A percentile compares a stretch with the other conserved stretches of the same genome.
These are phyloP conservation scores for Anguilla japonica DNA, from an alignment of 2,113 vertebrate species.

Conservation along the genomic window DNA sequence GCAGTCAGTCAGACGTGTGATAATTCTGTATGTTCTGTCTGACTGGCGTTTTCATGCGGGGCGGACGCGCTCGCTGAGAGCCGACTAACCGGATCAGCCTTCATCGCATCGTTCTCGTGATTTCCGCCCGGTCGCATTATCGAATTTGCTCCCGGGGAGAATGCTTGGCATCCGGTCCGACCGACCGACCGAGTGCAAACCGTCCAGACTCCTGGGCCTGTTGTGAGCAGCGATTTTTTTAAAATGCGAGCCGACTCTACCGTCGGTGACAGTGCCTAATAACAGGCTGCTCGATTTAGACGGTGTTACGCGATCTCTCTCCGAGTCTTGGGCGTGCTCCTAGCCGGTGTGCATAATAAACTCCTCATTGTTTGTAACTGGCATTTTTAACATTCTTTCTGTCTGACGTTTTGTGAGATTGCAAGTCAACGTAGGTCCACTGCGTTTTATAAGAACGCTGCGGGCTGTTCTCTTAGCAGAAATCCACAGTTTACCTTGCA, in stretches of 20 bases:
- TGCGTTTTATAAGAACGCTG: background rate
- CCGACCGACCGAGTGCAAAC: background rate
- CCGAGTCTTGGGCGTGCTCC: background rate
- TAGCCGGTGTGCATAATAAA: background rate
- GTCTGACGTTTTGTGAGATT: background rate
- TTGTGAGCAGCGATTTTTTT: background rate
- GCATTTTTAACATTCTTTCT: background rate
- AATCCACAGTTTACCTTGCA: background rate
- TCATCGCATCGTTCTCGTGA: background rate
- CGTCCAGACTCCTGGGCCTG: background rate
- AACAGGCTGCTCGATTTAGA: background rate
- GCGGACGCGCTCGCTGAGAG: background rate
- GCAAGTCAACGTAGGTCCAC: background rate
- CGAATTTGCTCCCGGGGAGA: background rate
- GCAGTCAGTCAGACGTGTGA: background rate
- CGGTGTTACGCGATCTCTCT: background rate
- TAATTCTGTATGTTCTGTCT: background rate
- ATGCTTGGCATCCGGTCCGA: background rate
- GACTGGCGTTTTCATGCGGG: background rate
- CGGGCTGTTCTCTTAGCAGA: background rate
- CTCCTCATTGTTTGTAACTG: background rate
- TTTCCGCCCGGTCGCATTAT: background rate
- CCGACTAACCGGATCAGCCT: background rate
- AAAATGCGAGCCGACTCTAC: background rate
- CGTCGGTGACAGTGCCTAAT: background rate